Percentiles rank a stretch among this genome's conserved stretches.
phyloP scores from a whole-genome alignment of 1,140 invertebrate genomes.

The Cephus cinctus region DNA sequence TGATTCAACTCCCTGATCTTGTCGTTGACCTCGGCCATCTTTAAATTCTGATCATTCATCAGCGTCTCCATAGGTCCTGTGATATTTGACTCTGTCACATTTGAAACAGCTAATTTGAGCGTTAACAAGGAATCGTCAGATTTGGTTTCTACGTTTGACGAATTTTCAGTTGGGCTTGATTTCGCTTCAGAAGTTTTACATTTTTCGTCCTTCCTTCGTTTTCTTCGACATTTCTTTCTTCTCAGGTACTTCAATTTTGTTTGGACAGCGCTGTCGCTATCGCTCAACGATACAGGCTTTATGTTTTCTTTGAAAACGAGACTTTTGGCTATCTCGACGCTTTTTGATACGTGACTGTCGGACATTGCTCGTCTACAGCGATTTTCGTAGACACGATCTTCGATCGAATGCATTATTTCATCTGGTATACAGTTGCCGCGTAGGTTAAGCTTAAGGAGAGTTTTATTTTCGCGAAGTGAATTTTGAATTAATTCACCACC shows the following conservation, averaged over 20 bases:
- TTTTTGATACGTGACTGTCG: slow-evolving; percentile 15
- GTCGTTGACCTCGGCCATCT: slow-evolving; percentile 1
- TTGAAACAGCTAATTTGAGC: too few species aligned
- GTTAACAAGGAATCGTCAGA: slow-evolving; percentile 6
- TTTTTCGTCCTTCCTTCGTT: not conserved
- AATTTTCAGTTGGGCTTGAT: slow-evolving; percentile 8
- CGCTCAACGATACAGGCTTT: slow-evolving; percentile 12
- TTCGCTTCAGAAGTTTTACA: slow-evolving; percentile 8
- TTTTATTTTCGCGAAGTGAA: slow-evolving; percentile 39
- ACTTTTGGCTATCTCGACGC: slow-evolving; percentile 15
- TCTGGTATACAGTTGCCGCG: slow-evolving; percentile 51
- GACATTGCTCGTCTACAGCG: slow-evolving; percentile 23
- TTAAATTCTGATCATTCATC: not conserved
- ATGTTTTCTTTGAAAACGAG: slow-evolving; percentile 14
- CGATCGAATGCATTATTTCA: slow-evolving; percentile 41
- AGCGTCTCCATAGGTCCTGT: not conserved
- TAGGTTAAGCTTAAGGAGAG: slow-evolving; percentile 37
- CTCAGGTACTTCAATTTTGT: slow-evolving; percentile 3
- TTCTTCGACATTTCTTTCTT: slow-evolving; percentile 15
- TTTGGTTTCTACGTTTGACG: slow-evolving; percentile 11
- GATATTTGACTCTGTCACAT: not conserved
- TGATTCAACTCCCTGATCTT: slow-evolving; percentile 37
- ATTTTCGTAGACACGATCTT: slow-evolving; percentile 31
- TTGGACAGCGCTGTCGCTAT: slow-evolving; percentile 18
- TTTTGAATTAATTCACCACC: slow-evolving; percentile 45